Evolutionary conservation across 2,113 vertebrate genomes (phyloP).

Genomic region (Pelvicachromis taeniatus): DNA sequence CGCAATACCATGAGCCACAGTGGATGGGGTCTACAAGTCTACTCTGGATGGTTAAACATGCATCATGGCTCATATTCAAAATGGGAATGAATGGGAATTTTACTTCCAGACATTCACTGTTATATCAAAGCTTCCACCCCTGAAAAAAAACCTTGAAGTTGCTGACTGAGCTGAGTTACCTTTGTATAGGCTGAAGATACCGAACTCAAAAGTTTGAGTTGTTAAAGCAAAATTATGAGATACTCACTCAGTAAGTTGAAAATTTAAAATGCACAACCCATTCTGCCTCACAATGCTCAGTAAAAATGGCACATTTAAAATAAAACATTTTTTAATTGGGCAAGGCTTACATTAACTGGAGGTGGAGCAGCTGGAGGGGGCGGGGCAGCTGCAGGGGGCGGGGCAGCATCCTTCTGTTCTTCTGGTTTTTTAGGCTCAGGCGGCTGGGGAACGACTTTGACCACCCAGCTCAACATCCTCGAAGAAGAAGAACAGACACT

Average conservation of each 20-base stretch:
- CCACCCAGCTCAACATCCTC: conserved; percentile 77
- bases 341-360: conserved; percentile 19
- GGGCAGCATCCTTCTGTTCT: conserved; percentile 9
- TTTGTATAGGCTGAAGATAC: too few species aligned
- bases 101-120: too few species aligned
- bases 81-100: too few species aligned
- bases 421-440: conserved; percentile 47
- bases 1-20: too few species aligned
- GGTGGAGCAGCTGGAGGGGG: background rate
- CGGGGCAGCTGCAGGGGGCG: background rate
- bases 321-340: background rate
- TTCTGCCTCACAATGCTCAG: background rate
- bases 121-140: too few species aligned
- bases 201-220: background rate
- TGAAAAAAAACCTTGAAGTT: too few species aligned
- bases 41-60: too few species aligned
- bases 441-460: conserved; percentile 73
- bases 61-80: too few species aligned
- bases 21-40: too few species aligned
- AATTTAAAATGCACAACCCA: background rate
- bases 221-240: background rate
- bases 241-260: too few species aligned
- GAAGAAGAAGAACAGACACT: background rate
- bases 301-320: background rate
- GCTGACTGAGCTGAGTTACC: too few species aligned